Evolutionary conservation across 2,113 vertebrate species (phyloP).

Genomic region (Scomber colias): DNA sequence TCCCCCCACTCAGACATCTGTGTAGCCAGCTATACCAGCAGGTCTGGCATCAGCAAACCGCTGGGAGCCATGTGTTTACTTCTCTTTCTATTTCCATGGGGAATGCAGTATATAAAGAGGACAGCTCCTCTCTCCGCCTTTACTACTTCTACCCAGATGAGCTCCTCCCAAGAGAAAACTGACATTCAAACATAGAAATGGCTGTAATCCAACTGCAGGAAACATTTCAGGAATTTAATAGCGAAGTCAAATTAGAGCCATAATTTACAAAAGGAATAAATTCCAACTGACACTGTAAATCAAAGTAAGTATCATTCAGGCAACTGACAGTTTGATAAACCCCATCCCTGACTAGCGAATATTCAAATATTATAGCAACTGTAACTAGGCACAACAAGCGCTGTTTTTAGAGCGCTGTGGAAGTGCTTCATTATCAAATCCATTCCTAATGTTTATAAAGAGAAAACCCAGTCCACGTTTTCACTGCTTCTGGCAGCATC

Average conservation of each 20-base stretch:
- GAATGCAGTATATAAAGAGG: neutral
- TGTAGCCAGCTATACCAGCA: conserved; percentile 27
- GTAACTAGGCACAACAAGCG: neutral
- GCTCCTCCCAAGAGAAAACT: conserved; percentile 5
- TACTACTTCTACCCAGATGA: neutral
- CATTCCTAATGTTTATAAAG: too few relatives aligned
- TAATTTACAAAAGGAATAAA: too few relatives aligned
- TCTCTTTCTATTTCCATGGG: conserved; percentile 4
- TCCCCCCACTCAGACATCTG: conserved; percentile 42
- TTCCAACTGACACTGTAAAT: too few relatives aligned
- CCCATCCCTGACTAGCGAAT: too few relatives aligned
- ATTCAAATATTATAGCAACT: neutral
- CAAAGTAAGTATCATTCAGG: too few relatives aligned
- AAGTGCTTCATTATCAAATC: too few relatives aligned
- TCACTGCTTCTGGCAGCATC: too few relatives aligned
- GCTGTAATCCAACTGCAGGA: neutral
- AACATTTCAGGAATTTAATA: neutral
- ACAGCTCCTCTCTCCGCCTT: neutral
- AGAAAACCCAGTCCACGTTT: too few relatives aligned
- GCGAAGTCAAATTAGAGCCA: neutral
- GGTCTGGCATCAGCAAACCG: conserved; percentile 24
- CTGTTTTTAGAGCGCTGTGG: too few relatives aligned
- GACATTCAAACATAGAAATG: neutral
- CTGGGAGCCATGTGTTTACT: conserved; percentile 45
- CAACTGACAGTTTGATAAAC: too few relatives aligned